Evolutionary conservation across 2,113 vertebrate species (phyloP), one percentile per base, ranked within the genome.

Genomic region (Struthidea cinerea): DNA sequence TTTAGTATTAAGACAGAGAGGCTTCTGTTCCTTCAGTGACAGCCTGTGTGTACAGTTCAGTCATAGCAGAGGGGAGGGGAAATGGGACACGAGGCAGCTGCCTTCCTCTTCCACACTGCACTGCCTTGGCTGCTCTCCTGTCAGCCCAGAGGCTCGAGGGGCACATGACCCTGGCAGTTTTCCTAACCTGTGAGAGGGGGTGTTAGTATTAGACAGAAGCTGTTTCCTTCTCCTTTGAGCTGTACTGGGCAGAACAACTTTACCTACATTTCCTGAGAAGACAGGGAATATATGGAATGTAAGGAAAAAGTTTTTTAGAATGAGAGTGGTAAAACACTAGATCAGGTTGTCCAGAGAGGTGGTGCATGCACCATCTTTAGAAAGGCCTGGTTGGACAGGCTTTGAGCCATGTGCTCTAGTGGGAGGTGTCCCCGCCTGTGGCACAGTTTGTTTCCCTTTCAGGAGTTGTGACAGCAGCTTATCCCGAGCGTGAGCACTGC

Each of bases 141-240:
- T 63, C 35, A 5, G 13, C 32, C 23, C 53, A 46, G 49, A 30
- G 35, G 39, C 42, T 59, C 0, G 0, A 32, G 39, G 16, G 35
- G 33, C 6, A 0, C 21, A 1, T 1, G 5, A 47, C 9, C 37
- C 14, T 20, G 13, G 8, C 6, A 26, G 8, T 14, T 60, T 60
- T 65, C 37, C 49, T 77, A 30, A 46, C 14, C 23, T 32, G 11
- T 11, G 28, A 64, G 28, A 64, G 6, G 12, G 13, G 3, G 5
- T 26, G 10, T n/a, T 57, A 7, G 23, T 61, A 10, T 49, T 26
- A 7, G 4, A 61, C 18, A 59, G 24, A 35, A 39, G 10, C 18
- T 37, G 7, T 20, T 67, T 35, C 46, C 42, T 52, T 85, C 28
- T 22, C 28, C 28, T 39, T 64, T 55, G 27, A 69, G 26, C 11